phyloP scores from a whole-genome alignment of 2,888 invertebrate species.

The Hypsopygia costalis region DNA sequence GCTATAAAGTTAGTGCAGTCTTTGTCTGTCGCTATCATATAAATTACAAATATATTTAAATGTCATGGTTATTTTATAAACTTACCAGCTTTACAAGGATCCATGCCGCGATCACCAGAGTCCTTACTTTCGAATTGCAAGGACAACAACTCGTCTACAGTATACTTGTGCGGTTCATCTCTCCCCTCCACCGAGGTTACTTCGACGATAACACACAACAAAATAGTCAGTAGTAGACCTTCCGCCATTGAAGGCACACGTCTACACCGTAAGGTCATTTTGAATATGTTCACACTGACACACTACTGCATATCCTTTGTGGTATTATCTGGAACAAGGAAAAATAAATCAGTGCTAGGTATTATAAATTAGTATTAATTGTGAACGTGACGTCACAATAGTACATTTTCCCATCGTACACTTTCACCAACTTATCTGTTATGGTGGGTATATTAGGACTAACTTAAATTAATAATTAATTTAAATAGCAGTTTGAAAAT shows the following conservation, averaged over 20 bases:
- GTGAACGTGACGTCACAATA: too few relatives aligned
- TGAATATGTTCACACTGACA: slow-evolving; percentile 32
- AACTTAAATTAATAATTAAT: too few relatives aligned
- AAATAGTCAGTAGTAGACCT: slow-evolving; percentile 45
- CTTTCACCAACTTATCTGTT: too few relatives aligned
- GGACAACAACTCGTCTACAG: slow-evolving; percentile 84
- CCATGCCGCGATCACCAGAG: slow-evolving; percentile 88
- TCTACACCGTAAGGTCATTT: slow-evolving; percentile 49
- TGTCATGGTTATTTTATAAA: slow-evolving; percentile 17
- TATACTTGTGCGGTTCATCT: slow-evolving; percentile 75
- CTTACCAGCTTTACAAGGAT: slow-evolving; percentile 94
- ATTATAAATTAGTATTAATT: too few relatives aligned
- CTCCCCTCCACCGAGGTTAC: slow-evolving; percentile 46
- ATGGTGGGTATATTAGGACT: too few relatives aligned
- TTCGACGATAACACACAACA: slow-evolving; percentile 37
- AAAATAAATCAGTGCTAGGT: too few relatives aligned
- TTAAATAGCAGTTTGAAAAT: too few relatives aligned
- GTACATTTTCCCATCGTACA: too few relatives aligned
- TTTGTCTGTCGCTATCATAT: too few relatives aligned
- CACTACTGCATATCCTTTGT: slow-evolving; percentile 51
- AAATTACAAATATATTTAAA: too few relatives aligned
- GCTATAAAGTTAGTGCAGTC: too few relatives aligned
- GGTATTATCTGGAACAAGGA: slow-evolving; percentile 56
- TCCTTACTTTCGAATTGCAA: slow-evolving; percentile 84
- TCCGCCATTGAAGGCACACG: slow-evolving; percentile 40